Evolutionary conservation across 2,888 invertebrate species (phyloP).

Genomic region (Arge pagana): DNA sequence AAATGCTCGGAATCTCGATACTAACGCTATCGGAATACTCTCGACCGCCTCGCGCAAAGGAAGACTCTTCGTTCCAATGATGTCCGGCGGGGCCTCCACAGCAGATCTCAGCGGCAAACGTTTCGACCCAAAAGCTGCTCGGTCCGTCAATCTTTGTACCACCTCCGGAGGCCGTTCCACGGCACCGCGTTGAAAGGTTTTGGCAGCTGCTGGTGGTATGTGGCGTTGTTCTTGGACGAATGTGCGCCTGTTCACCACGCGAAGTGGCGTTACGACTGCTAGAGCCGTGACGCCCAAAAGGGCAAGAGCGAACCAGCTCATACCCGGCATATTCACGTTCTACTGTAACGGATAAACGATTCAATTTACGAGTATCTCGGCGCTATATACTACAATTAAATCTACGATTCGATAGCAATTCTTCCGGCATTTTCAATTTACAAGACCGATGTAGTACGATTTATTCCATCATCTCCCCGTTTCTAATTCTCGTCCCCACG

Average conservation of each 20-base stretch:
- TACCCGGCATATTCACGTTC: conserved; percentile 30
- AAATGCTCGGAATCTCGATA: background rate
- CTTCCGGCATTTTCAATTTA: too few species aligned
- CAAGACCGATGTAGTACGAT: too few species aligned
- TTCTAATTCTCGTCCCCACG: too few species aligned
- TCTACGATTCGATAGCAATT: too few species aligned
- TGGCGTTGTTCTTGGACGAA: conserved; percentile 34
- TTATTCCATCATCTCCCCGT: too few species aligned
- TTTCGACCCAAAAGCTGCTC: conserved; percentile 11
- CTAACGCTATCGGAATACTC: conserved; percentile 65
- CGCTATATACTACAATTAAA: too few species aligned
- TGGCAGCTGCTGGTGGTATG: conserved; percentile 44
- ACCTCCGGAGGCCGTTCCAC: conserved; percentile 57
- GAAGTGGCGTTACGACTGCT: conserved; percentile 43
- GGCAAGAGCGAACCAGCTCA: conserved; percentile 38
- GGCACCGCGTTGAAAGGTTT: conserved; percentile 56
- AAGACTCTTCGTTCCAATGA: conserved; percentile 55
- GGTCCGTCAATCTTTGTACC: conserved; percentile 15
- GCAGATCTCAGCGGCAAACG: conserved; percentile 31
- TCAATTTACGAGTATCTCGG: too few species aligned
- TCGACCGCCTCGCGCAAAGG: conserved; percentile 81
- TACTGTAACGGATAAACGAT: too few species aligned
- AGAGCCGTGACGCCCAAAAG: conserved; percentile 37
- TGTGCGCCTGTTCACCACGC: conserved; percentile 42
- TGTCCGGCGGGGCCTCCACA: conserved; percentile 43